These are phyloP conservation scores for Oplegnathus fasciatus DNA, from an alignment of 2,113 vertebrate species.

Conservation along the genomic window DNA sequence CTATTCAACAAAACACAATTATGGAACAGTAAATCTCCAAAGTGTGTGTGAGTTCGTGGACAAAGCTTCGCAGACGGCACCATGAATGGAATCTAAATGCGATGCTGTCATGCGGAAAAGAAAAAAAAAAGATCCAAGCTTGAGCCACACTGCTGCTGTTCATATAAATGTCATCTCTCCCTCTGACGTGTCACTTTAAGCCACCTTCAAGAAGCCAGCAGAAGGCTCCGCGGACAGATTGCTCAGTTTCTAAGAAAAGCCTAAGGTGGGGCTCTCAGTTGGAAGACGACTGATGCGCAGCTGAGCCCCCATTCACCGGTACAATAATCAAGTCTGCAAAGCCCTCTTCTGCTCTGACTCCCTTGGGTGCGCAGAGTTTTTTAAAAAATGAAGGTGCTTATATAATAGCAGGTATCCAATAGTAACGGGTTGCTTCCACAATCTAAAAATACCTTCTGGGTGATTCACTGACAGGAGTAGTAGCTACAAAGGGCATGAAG, in stretches of 20 bases:
- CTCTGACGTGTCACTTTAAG: slow-evolving; percentile 34
- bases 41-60: neutral
- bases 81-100: neutral
- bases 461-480: slow-evolving; percentile 64
- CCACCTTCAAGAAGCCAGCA: slow-evolving; percentile 9
- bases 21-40: neutral
- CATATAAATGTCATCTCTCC: slow-evolving; percentile 30
- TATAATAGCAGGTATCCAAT: slow-evolving; percentile 67
- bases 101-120: neutral
- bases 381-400: slow-evolving; percentile 21
- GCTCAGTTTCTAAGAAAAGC: slow-evolving; percentile 62
- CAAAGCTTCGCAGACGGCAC: neutral
- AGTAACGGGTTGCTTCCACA: slow-evolving; percentile 53
- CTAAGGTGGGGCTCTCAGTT: slow-evolving; percentile 2
- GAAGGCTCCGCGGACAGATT: slow-evolving; percentile 23
- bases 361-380: neutral
- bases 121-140: neutral
- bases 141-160: slow-evolving; percentile 21
- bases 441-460: slow-evolving; percentile 71
- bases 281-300: neutral
- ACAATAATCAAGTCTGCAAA: slow-evolving; percentile 56
- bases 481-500: slow-evolving; percentile 1
- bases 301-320: slow-evolving; percentile 15
- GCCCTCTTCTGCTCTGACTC: slow-evolving; percentile 9
- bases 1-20: neutral